Evolutionary conservation across 2,888 invertebrate genomes (phyloP), one percentile per base, ranked within the genome.

Genomic region (Eucera pruinosa): DNA sequence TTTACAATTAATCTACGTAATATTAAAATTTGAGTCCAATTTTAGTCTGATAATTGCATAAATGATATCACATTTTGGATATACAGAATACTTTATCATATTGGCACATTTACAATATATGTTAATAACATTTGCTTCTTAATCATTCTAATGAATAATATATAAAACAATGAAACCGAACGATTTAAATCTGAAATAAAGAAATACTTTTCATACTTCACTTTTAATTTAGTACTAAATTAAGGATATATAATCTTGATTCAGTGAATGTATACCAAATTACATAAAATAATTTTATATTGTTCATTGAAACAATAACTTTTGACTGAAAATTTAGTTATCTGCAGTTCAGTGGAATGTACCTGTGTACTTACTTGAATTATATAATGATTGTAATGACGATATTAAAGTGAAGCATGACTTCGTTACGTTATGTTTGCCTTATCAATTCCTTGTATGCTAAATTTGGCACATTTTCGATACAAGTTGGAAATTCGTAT

Each of bases 391-490:
- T 0, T 27, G 27, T 27, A 7, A 15, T 15, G 39, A 9, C 11
- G n/a, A 41, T 27, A 52, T 62, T 47, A 27, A 73, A 70, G 71
- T 54, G 71, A 72, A 77, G 72, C 74, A 77, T 72, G 72, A 61
- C 54, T 36, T 25, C 33, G 52, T n/a, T 61, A 76, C 39, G 30
- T 41, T 52, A 13, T 25, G n/a, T 13, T 2, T 60, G 25, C n/a
- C n/a, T n/a, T n/a, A n/a, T 64, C 39, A 39, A 48, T 52, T 57
- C 4, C 52, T 64, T 64, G 27, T 45, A 69, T 39, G 41, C 33
- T 48, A 36, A 57, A 57, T 69, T 62, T 30, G 60, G 36, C 20
- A 54, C 27, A 25, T 36, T 39, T 13, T 55, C 27, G 20, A 33
- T 60, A 45, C 45, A n/a, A 60, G 5, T 45, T 30, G 15, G 27